These are phyloP conservation scores for Maccullochella peelii DNA, from an alignment of 2,113 vertebrate species.

Conservation along the genomic window DNA sequence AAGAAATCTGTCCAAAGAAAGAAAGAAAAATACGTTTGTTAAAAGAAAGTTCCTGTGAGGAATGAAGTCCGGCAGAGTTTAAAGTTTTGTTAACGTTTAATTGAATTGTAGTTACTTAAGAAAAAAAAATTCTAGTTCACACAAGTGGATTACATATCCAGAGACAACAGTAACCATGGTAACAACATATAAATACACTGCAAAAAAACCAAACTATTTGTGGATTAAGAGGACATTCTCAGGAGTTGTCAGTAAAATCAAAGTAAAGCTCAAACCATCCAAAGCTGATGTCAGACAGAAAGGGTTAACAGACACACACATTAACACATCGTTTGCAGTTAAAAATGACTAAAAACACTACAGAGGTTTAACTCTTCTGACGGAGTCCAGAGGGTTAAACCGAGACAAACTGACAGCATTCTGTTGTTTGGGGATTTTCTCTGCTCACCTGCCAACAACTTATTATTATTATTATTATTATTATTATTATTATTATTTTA, in stretches of 20 bases:
- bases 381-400: no score
- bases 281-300: not conserved
- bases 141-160: not conserved
- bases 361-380: no score
- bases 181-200: conserved; percentile 55
- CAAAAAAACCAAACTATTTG: not conserved
- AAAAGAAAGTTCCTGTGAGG: not conserved
- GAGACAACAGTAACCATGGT: not conserved
- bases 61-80: not conserved
- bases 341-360: no score
- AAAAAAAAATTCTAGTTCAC: not conserved
- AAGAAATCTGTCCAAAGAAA: not conserved
- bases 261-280: conserved; percentile 24
- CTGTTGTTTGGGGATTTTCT: no score
- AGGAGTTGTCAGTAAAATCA: conserved; percentile 78
- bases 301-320: not conserved
- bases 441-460: no score
- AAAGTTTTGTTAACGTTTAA: conserved; percentile 18
- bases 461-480: no score
- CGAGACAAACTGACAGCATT: no score
- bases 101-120: conserved; percentile 17
- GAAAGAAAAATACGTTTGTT: not conserved
- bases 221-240: conserved; percentile 67
- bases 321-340: no score
- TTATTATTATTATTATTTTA: no score